phyloP scores from a whole-genome alignment of 2,888 invertebrate species.

The Orthosia cruda region DNA sequence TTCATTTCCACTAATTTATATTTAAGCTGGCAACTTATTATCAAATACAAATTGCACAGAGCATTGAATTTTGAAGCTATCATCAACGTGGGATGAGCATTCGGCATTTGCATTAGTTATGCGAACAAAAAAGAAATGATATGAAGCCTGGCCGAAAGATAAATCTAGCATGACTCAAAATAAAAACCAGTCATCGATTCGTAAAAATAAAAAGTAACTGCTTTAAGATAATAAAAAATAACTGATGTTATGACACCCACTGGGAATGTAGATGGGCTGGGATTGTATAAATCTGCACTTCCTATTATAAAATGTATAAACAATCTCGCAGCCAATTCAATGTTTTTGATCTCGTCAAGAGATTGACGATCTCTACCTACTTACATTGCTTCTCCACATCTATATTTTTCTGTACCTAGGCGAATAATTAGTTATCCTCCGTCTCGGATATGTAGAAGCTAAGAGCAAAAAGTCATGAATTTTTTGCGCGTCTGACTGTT shows the following conservation, averaged over 20 bases:
- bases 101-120: conserved; percentile 79
- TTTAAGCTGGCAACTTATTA: conserved; percentile 17
- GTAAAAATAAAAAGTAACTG: conserved; percentile 77
- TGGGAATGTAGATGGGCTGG: conserved; percentile 67
- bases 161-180: conserved; percentile 79
- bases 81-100: conserved; percentile 77
- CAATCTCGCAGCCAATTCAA: conserved; percentile 39
- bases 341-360: conserved; percentile 54
- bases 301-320: conserved; percentile 65
- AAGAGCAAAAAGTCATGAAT: conserved; percentile 58
- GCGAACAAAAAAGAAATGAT: conserved; percentile 77
- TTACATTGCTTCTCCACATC: conserved; percentile 20
- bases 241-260: conserved; percentile 76
- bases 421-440: conserved; percentile 57
- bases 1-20: neutral
- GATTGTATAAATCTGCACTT: conserved; percentile 61
- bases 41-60: conserved; percentile 47
- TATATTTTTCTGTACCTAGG: conserved; percentile 44
- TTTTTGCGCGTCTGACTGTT: conserved; percentile 62
- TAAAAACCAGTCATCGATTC: conserved; percentile 76
- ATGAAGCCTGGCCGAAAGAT: conserved; percentile 71
- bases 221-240: conserved; percentile 76
- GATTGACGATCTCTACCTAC: conserved; percentile 56
- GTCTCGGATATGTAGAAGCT: conserved; percentile 46
- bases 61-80: conserved; percentile 67